phyloP scores from a whole-genome alignment of 2,888 invertebrate genomes.

The Andricus quercusramuli region DNA sequence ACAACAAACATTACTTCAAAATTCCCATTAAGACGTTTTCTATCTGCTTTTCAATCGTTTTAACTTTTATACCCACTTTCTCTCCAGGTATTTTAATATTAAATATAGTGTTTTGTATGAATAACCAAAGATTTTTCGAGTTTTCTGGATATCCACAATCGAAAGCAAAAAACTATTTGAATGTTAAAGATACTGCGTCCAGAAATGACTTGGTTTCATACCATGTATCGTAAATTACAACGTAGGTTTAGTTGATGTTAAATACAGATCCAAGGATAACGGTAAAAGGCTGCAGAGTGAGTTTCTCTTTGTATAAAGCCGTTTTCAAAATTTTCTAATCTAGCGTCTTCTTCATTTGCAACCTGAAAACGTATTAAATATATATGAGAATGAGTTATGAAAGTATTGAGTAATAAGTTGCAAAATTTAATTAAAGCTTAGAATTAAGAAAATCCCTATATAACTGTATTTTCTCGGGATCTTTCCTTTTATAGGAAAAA shows the following conservation, averaged over 20 bases:
- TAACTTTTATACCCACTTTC: no score
- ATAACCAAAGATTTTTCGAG: no score
- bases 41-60: no score
- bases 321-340: background rate
- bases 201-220: background rate
- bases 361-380: background rate
- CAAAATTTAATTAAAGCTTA: no score
- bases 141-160: background rate
- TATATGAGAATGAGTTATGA: no score
- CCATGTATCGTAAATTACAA: conserved; percentile 11
- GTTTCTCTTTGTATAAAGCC: background rate
- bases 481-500: no score
- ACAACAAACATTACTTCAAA: no score
- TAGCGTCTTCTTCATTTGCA: conserved; percentile 14
- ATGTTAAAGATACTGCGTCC: background rate
- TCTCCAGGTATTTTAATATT: no score
- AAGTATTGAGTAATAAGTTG: no score
- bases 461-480: background rate
- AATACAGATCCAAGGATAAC: background rate
- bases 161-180: background rate
- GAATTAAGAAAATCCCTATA: no score
- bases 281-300: conserved; percentile 5
- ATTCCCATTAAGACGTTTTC: no score
- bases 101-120: no score
- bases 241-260: background rate